Evolutionary conservation across 2,113 vertebrate genomes (phyloP).

Genomic region (Mobula birostris): DNA sequence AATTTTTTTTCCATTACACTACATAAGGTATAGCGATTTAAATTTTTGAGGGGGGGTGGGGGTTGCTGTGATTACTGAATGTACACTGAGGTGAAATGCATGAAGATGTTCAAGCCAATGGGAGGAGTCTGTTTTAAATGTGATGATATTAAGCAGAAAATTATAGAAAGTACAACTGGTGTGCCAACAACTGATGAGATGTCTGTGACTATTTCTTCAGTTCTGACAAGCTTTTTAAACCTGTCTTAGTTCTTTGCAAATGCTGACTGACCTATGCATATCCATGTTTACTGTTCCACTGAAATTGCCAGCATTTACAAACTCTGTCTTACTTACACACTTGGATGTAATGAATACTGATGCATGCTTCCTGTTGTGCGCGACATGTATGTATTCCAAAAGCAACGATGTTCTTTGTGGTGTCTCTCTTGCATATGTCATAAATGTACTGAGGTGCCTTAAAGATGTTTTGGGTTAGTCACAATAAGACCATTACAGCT

Average conservation of each 20-base stretch:
- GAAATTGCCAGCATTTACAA: neutral
- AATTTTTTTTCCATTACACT: neutral
- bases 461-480: constrained; percentile 6
- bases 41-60: neutral
- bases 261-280: neutral
- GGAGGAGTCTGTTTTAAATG: neutral
- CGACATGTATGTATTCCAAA: neutral
- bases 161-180: neutral
- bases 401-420: neutral
- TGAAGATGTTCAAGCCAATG: neutral
- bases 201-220: neutral
- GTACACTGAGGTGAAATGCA: neutral
- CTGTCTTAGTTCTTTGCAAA: neutral
- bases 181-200: neutral
- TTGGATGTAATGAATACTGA: neutral
- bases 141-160: neutral
- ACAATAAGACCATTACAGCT: constrained; percentile 13
- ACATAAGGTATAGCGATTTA: neutral
- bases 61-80: neutral
- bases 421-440: neutral
- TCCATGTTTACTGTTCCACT: neutral
- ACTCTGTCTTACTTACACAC: constrained; percentile 8
- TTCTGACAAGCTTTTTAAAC: neutral
- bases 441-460: constrained; percentile 32
- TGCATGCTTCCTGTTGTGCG: neutral